Conservation (phyloP, 92 coral and sea anemone genomes). For the Parazoanthus swiftii region DNA sequence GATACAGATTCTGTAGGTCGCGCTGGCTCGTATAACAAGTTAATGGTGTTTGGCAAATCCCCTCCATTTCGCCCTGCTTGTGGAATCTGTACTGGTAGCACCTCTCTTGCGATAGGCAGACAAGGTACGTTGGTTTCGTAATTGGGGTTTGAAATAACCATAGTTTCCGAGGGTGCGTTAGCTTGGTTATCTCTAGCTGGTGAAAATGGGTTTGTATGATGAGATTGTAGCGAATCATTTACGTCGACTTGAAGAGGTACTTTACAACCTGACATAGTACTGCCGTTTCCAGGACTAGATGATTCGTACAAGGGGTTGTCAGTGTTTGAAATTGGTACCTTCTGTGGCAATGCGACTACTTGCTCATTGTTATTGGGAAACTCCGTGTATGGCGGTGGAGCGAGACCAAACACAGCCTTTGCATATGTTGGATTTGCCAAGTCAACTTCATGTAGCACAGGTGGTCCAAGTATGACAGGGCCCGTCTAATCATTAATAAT, state of each 20-base stretch:
- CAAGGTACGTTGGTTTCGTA: neutral
- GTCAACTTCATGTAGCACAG: slow-evolving; percentile 6
- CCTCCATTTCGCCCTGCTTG: neutral
- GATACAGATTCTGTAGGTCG: neutral
- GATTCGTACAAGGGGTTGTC: slow-evolving; percentile 2
- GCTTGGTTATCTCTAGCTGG: neutral
- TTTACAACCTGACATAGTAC: neutral
- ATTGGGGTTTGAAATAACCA: neutral
- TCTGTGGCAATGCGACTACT: slow-evolving; percentile 5
- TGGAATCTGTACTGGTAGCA: neutral
- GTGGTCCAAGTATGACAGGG: neutral
- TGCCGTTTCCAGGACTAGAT: neutral
- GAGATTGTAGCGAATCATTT: neutral
- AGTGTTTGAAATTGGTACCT: neutral
- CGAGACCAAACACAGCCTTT: slow-evolving; percentile 2
- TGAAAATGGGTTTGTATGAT: neutral
- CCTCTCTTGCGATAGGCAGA: neutral
- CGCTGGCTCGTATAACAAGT: neutral
- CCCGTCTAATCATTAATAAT: neutral
- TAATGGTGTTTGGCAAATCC: neutral
- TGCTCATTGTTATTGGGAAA: neutral
- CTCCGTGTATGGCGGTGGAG: slow-evolving; percentile 8
- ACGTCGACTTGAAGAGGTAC: neutral
- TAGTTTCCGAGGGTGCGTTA: neutral
- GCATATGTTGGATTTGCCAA: slow-evolving; percentile 6